phyloP scores from a whole-genome alignment of 2,797 vertebrate genomes.

The Schizopygopsis pylzovi region DNA sequence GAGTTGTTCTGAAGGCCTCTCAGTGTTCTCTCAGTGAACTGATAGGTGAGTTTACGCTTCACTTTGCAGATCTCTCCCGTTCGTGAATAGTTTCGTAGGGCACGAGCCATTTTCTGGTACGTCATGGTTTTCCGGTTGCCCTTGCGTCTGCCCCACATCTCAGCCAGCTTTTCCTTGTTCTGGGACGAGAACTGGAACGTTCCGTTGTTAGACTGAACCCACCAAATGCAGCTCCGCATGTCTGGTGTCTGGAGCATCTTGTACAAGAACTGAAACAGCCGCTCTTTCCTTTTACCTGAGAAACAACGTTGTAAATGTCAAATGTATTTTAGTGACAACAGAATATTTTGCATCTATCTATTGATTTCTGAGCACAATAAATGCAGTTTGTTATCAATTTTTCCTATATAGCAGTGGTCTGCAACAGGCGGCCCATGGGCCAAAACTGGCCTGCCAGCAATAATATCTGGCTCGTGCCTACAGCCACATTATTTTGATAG shows the following conservation, averaged over 20 bases:
- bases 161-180: conserved; percentile 82
- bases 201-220: conserved; percentile 80
- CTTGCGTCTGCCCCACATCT: conserved; percentile 82
- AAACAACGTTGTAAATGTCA: not conserved
- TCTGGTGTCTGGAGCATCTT: conserved; percentile 85
- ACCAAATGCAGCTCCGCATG: conserved; percentile 86
- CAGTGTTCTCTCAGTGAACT: conserved; percentile 78
- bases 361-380: not conserved
- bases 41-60: conserved; percentile 83
- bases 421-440: no score
- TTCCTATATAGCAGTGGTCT: no score
- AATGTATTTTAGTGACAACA: not conserved
- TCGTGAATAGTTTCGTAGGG: conserved; percentile 81
- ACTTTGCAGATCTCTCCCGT: conserved; percentile 84
- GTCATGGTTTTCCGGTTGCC: conserved; percentile 87
- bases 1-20: conserved; percentile 71
- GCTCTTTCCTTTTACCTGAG: conserved; percentile 82
- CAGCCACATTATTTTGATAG: no score
- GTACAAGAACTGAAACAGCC: conserved; percentile 84
- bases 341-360: not conserved
- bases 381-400: not conserved
- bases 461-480: no score
- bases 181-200: conserved; percentile 86
- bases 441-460: no score
- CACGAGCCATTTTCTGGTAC: conserved; percentile 86